phyloP scores from a whole-genome alignment of 2,888 invertebrate genomes.

The Ashinkailepas kermadecensis region DNA sequence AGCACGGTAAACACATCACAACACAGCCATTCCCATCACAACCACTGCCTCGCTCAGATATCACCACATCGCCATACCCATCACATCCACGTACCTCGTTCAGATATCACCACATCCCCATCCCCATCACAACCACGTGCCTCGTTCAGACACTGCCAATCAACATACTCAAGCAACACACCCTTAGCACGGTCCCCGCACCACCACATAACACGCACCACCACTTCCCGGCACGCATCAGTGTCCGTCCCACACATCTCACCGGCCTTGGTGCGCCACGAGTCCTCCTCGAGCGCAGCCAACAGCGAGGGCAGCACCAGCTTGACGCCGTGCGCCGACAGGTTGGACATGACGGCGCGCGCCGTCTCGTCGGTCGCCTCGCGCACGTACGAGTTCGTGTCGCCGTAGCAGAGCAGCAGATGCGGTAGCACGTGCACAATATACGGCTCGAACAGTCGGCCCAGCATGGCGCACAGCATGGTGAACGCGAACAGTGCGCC shows the following conservation, averaged over 20 bases:
- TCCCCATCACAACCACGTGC: too few species aligned
- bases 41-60: too few species aligned
- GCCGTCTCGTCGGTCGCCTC: constrained; percentile 95
- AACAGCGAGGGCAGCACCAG: constrained; percentile 88
- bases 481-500: constrained; percentile 95
- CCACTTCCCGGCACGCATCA: not conserved
- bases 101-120: too few species aligned
- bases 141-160: too few species aligned
- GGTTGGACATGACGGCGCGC: constrained; percentile 80
- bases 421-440: constrained; percentile 94
- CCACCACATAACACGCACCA: too few species aligned
- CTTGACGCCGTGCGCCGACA: constrained; percentile 96
- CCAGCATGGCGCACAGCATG: constrained; percentile 89
- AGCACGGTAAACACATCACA: too few species aligned
- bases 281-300: constrained; percentile 90
- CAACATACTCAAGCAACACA: too few species aligned
- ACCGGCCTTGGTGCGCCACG: constrained; percentile 96
- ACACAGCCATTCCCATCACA: too few species aligned
- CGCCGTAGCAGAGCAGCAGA: constrained; percentile 90
- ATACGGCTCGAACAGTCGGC: constrained; percentile 96
- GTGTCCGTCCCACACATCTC: not conserved
- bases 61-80: too few species aligned
- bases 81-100: too few species aligned
- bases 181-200: too few species aligned
- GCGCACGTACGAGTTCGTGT: constrained; percentile 76